Evolutionary conservation across 2,797 vertebrate species (phyloP), one percentile per base, ranked within the genome.

Genomic region (Carapus acus): DNA sequence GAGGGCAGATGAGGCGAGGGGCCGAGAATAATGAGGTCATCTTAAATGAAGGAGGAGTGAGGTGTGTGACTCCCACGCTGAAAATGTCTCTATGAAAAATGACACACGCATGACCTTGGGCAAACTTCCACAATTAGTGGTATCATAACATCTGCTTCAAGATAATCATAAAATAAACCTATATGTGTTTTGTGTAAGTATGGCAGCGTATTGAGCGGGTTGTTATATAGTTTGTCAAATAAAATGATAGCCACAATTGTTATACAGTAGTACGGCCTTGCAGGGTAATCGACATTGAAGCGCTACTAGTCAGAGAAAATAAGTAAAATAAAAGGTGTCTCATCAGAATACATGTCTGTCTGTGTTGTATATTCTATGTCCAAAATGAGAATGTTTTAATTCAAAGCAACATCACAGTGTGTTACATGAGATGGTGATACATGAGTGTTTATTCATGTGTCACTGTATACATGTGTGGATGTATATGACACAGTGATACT

Each of bases 51-150:
- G 57, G 43, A 62, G 73, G 43, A 37, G 69, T 41, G 42, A 53
- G 56, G 52, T 53, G 56, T 36, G 46, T 70, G 74, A 80, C 79
- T 80, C 50, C 65, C 29, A 54, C 42, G 58, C 59, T 72, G 55
- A 43, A 2, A 46, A 29, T 68, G 73, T 75, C 72, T 54, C 67
- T 66, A 83, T 84, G 77, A 84, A 46, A 42, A 55, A 74, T n/a
- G 58, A 64, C 73, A 74, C 42, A 6, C 2, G n/a, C n/a, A 1
- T 70, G 80, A 86, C 78, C 80, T 49, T 2, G 37, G 2, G 9
- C 61, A 69, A 80, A 65, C 65, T 43, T 21, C 24, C 18, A 16
- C 67, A 50, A 48, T 51, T 54, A n/a, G 21, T 23, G 48, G 67
- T 23, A 66, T 43, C 17, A 9, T 40, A 3, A 17, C 27, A 44